These are phyloP conservation scores for Taurulus bubalis DNA, from an alignment of 2,113 vertebrate genomes.

Conservation along the genomic window DNA sequence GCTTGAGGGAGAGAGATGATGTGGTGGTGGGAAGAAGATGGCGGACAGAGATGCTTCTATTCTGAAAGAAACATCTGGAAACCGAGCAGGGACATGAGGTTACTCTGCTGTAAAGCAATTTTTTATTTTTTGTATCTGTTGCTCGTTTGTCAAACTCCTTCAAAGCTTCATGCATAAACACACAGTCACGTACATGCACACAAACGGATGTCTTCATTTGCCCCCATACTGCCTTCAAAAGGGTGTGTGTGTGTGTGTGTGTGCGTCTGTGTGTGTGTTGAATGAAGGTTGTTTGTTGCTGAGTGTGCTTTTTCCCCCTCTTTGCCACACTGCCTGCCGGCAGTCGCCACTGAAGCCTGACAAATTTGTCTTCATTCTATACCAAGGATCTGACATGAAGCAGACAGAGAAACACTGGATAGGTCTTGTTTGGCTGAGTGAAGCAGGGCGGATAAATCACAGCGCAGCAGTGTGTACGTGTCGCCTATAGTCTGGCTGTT, in stretches of 20 bases:
- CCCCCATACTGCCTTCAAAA: neutral
- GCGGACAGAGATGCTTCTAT: neutral
- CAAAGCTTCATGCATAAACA: constrained; percentile 26
- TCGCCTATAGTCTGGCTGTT: neutral
- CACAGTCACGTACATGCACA: neutral
- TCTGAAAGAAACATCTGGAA: constrained; percentile 18
- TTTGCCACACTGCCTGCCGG: constrained; percentile 21
- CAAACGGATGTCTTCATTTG: constrained; percentile 31
- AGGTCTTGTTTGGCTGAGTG: constrained; percentile 21
- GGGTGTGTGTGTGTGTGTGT: neutral
- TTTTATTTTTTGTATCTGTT: neutral
- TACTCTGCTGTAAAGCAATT: neutral
- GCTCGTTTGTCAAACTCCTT: constrained; percentile 28
- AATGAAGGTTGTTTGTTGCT: constrained; percentile 51
- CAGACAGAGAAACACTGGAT: constrained; percentile 27
- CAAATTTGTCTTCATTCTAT: constrained; percentile 66
- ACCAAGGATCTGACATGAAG: constrained; percentile 48
- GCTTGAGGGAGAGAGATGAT: neutral
- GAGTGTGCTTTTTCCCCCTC: constrained; percentile 50
- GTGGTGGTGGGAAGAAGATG: neutral
- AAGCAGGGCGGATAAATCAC: constrained; percentile 8
- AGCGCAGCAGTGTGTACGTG: neutral
- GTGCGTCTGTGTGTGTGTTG: constrained; percentile 6
- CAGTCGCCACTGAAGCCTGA: constrained; percentile 45
- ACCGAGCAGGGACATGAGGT: neutral